These are phyloP conservation scores for Protophormia terraenovae DNA, from an alignment of 2,888 invertebrate species.

Conservation along the genomic window DNA sequence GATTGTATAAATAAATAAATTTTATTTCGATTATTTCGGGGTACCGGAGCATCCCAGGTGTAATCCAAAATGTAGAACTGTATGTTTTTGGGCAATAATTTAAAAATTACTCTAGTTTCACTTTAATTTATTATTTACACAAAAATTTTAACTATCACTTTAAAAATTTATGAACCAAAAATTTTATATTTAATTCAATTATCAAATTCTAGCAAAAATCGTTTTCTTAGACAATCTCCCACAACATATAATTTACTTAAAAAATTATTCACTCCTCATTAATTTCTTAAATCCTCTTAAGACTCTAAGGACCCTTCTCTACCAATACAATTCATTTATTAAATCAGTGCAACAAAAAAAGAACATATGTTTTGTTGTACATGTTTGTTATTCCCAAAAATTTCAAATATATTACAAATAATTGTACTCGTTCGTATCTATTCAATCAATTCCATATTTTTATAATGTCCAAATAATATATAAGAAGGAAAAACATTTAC, in stretches of 20 bases:
- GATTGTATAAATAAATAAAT: too few species aligned
- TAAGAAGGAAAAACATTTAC: constrained; percentile 32
- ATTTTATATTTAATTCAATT: not conserved
- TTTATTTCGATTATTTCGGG: too few species aligned
- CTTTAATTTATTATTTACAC: too few species aligned
- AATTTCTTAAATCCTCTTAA: constrained; percentile 32
- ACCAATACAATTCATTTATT: constrained; percentile 30
- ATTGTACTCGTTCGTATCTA: not conserved
- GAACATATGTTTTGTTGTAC: constrained; percentile 40
- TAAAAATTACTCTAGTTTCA: too few species aligned
- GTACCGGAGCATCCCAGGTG: too few species aligned
- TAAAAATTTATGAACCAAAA: not conserved
- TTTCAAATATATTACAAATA: constrained; percentile 18
- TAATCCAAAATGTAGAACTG: too few species aligned
- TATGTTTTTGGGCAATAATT: too few species aligned
- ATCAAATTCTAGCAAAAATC: not conserved
- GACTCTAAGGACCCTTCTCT: not conserved
- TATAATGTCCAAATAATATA: constrained; percentile 12
- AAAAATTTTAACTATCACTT: too few species aligned
- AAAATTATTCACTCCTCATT: constrained; percentile 36
- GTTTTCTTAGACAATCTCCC: too few species aligned
- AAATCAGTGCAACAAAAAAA: constrained; percentile 34
- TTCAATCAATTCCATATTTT: constrained; percentile 45
- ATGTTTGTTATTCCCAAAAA: not conserved
- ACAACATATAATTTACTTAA: not conserved